phyloP scores from a whole-genome alignment of 2,113 vertebrate genomes.

The Prochilodus magdalenae region DNA sequence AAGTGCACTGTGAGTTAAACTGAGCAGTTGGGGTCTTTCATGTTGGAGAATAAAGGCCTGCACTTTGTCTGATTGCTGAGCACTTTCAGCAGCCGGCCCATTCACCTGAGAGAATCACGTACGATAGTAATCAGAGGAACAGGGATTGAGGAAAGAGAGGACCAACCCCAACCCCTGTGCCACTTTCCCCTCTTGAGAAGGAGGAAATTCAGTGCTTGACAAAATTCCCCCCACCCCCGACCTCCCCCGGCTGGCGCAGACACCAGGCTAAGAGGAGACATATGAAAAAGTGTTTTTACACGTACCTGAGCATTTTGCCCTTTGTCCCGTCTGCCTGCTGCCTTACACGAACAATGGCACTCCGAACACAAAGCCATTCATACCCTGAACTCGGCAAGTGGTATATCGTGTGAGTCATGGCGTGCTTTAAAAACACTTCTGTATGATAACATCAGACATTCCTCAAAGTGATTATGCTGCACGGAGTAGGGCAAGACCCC shows the following conservation, averaged over 20 bases:
- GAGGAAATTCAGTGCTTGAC: not conserved
- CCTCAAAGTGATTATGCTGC: not conserved
- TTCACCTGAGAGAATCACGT: not conserved
- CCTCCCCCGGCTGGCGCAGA: not conserved
- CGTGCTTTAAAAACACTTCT: not conserved
- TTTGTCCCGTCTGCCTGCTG: not conserved
- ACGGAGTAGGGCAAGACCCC: not conserved
- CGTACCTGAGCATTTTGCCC: not conserved
- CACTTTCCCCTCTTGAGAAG: not conserved
- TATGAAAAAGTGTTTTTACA: constrained; percentile 19
- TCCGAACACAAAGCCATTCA: not conserved
- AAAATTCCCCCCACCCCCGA: not conserved
- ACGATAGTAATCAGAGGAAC: constrained; percentile 10
- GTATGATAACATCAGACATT: not conserved
- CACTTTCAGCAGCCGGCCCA: not conserved
- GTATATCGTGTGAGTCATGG: not conserved
- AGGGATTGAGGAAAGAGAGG: not conserved
- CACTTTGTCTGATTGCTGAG: not conserved
- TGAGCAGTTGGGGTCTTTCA: not conserved
- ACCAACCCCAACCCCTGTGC: not conserved
- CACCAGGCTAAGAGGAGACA: not conserved
- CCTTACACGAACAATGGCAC: not conserved
- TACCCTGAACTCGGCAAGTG: not conserved
- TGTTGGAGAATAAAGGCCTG: not conserved
- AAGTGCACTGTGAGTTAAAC: not conserved